Conservation (phyloP, 2,888 invertebrate species). For the Rugalucina vietnamica region DNA sequence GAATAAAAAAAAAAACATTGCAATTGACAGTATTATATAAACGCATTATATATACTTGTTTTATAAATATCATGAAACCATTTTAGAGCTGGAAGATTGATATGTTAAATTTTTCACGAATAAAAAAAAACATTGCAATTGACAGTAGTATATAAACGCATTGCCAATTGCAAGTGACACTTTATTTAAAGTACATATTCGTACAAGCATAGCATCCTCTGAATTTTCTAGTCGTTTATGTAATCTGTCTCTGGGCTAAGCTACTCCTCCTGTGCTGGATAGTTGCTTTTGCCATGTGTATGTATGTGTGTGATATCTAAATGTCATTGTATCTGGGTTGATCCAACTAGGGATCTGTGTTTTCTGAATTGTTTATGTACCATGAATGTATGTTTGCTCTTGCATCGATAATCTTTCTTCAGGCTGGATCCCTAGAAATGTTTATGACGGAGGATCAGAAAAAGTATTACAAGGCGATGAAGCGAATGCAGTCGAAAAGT, state of each 20-base stretch:
- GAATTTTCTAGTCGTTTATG: neutral
- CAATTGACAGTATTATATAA: no score
- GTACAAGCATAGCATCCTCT: no score
- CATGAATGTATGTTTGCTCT: neutral
- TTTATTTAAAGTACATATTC: no score
- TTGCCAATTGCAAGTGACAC: no score
- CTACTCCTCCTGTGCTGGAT: neutral
- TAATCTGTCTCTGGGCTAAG: conserved; percentile 2
- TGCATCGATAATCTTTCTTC: conserved; percentile 33
- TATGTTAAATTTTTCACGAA: no score
- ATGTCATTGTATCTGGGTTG: neutral
- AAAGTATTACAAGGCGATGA: conserved; percentile 99
- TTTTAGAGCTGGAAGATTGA: no score
- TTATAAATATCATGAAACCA: no score
- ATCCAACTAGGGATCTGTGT: neutral
- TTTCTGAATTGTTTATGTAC: no score
- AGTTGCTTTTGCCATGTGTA: neutral
- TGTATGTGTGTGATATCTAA: neutral
- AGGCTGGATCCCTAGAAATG: conserved; percentile 96
- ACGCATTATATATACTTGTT: no score
- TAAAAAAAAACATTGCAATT: no score
- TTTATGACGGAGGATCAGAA: conserved; percentile 99
- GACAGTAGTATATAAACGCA: no score
- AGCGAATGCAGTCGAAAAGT: conserved; percentile 99
- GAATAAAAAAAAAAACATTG: no score